Base-by-base conservation (phyloP, 1,140 invertebrate species). In the Nephila pilipes region DNA sequence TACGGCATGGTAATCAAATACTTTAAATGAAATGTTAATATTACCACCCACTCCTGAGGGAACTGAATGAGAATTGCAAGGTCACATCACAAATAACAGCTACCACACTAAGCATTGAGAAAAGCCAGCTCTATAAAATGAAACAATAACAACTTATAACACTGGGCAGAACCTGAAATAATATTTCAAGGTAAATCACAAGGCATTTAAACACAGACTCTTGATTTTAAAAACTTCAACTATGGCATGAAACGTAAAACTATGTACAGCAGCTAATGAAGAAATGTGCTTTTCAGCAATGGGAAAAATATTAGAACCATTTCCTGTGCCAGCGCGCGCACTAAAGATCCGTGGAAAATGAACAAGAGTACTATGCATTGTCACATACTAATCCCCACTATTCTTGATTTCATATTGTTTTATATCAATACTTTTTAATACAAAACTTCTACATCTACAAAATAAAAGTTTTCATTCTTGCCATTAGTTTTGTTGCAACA, bases 341-440 rank as follows among this genome's bases (percentile, higher is more conserved):
- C 87, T 93, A 93, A 89, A 87, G 58, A 89, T 88, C 85, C 55
- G 63, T 87, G 79, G 57, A 93, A 87, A 79, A 93, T 93, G 91
- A 93, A 93, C 60, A 83, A 75, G 75, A 88, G 92, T 83, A 89
- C 63, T 57, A 88, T 93, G 75, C 91, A 93, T 46, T 92, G 85
- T 93, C 55, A 87, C 85, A 83, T 65, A 93, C 92, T 87, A 93
- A 93, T 93, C 85, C 92, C 92, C 91, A 87, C 60, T 75, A 93
- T 93, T 93, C 91, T 93, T 93, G 92, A 85, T 93, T 93, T 93
- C 75, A 88, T 93, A 88, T 57, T 93, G 92, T 93, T 93, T 93
- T 93, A 93, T 69, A 93, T 65, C 92, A 93, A 89, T 83, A 83
- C 75, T 65, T 87, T 93, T 93, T 89, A 93, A 93, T 88, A 88